phyloP scores from a whole-genome alignment of 2,113 vertebrate species.

The Lampris megalopsis region DNA sequence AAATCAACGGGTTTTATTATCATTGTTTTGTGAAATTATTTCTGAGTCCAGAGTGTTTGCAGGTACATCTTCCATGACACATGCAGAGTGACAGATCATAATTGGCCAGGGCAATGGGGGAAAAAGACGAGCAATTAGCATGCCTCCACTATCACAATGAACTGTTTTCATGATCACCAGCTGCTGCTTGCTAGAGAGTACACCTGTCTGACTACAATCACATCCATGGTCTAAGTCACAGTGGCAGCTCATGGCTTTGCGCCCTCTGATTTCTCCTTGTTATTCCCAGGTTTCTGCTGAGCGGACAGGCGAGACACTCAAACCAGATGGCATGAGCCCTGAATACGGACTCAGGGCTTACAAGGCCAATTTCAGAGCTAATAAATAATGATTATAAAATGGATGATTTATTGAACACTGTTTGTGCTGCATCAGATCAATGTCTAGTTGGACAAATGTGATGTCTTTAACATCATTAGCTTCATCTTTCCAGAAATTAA shows the following conservation, averaged over 20 bases:
- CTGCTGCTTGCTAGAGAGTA: conserved; percentile 71
- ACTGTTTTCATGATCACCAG: conserved; percentile 70
- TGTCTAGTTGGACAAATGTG: conserved; percentile 24
- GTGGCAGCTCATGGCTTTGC: conserved; percentile 65
- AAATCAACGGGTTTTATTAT: too few species aligned
- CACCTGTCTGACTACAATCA: conserved; percentile 67
- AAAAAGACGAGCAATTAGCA: conserved; percentile 62
- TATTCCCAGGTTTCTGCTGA: conserved; percentile 69
- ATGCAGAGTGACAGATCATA: conserved; percentile 30
- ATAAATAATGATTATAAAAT: conserved; percentile 58
- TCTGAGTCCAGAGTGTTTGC: too few species aligned
- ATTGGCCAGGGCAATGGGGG: conserved; percentile 42
- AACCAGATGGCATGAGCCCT: conserved; percentile 71
- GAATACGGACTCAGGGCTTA: conserved; percentile 51
- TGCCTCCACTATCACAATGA: conserved; percentile 32
- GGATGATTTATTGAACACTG: conserved; percentile 52
- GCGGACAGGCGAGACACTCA: conserved; percentile 59
- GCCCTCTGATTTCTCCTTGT: conserved; percentile 69
- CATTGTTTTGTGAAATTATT: too few species aligned
- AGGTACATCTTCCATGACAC: too few species aligned
- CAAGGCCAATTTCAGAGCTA: conserved; percentile 56
- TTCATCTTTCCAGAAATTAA: not conserved
- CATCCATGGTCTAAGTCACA: conserved; percentile 61
- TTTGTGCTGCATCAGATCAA: conserved; percentile 37
- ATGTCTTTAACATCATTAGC: conserved; percentile 16